Percentiles rank a stretch among this genome's conserved stretches.
These are phyloP conservation scores for Actinernus sp. DNA, from an alignment of 92 coral and sea anemone species.

Conservation along the genomic window DNA sequence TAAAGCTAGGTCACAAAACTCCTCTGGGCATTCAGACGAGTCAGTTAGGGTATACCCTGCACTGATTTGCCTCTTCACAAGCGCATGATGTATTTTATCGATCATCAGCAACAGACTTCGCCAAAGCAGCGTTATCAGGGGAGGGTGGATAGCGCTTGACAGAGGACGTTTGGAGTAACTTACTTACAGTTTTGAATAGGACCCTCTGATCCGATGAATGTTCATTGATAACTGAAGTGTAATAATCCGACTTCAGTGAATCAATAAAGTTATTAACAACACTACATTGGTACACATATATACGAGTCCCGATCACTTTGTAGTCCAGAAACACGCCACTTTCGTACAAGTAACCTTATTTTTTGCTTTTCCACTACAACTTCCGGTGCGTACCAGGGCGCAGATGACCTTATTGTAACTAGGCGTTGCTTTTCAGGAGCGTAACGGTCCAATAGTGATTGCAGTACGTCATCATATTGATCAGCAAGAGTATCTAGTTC, in stretches of 20 bases:
- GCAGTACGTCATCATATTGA: no score
- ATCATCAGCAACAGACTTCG: no score
- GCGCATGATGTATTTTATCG: no score
- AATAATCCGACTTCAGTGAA: slow-evolving; percentile 10
- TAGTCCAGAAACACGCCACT: slow-evolving; percentile 23
- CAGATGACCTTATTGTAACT: slow-evolving; percentile 30
- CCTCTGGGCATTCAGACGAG: no score
- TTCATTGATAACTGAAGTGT: slow-evolving; percentile 8
- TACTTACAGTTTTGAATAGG: slow-evolving; percentile 18
- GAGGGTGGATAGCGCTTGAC: slow-evolving; percentile 5
- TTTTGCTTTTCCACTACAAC: slow-evolving; percentile 30
- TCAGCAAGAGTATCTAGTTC: no score
- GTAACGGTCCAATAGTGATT: slow-evolving; percentile 32
- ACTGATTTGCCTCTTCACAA: no score
- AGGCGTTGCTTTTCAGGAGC: slow-evolving; percentile 30
- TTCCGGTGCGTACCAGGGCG: no score
- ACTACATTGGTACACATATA: slow-evolving; percentile 6
- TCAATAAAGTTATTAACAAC: slow-evolving; percentile 19
- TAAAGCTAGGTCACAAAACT: no score
- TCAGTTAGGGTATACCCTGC: no score
- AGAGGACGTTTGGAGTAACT: background rate
- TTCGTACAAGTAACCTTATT: slow-evolving; percentile 27
- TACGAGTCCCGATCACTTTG: slow-evolving; percentile 18
- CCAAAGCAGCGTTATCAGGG: no score
- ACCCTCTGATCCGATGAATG: slow-evolving; percentile 3